A percentile compares a stretch with the other conserved stretches of the same genome.
Conservation (phyloP, 2,113 vertebrate species). For the Psettodes erumei region DNA sequence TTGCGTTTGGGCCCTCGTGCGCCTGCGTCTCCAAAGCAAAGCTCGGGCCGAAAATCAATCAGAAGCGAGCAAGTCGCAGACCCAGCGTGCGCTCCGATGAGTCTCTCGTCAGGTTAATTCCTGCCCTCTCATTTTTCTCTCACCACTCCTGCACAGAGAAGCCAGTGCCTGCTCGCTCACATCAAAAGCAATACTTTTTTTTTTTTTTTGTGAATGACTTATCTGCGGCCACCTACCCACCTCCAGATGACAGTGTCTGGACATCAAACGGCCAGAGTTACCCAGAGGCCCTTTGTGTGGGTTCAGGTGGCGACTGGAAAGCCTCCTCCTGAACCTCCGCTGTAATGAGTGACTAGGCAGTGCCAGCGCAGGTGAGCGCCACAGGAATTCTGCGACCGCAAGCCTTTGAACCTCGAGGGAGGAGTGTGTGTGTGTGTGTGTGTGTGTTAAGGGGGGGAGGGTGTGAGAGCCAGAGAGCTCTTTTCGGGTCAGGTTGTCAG, state of each 20-base stretch:
- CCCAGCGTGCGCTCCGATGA: slow-evolving; percentile 1
- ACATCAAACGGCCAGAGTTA: slow-evolving; percentile 78
- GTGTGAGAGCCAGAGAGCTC: neutral
- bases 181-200: slow-evolving; percentile 66
- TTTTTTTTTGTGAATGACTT: slow-evolving; percentile 42
- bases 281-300: slow-evolving; percentile 74
- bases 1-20: no score
- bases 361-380: slow-evolving; percentile 75
- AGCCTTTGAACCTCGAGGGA: slow-evolving; percentile 71
- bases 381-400: slow-evolving; percentile 64
- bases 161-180: slow-evolving; percentile 34
- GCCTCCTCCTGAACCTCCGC: slow-evolving; percentile 52
- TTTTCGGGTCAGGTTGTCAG: slow-evolving; percentile 25
- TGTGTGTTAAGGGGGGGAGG: neutral
- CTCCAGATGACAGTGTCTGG: slow-evolving; percentile 64
- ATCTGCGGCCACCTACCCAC: slow-evolving; percentile 48
- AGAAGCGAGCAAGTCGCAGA: slow-evolving; percentile 20
- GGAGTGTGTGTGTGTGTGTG: neutral
- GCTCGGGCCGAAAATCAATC: no score
- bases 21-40: slow-evolving; percentile 5
- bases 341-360: slow-evolving; percentile 72
- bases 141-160: slow-evolving; percentile 32
- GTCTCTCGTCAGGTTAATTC: slow-evolving; percentile 2
- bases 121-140: slow-evolving; percentile 55
- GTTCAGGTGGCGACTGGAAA: slow-evolving; percentile 71